Percentiles rank a stretch among this genome's conserved stretches.
phyloP scores from a whole-genome alignment of 1,140 invertebrate species.

The Magallana angulata region DNA sequence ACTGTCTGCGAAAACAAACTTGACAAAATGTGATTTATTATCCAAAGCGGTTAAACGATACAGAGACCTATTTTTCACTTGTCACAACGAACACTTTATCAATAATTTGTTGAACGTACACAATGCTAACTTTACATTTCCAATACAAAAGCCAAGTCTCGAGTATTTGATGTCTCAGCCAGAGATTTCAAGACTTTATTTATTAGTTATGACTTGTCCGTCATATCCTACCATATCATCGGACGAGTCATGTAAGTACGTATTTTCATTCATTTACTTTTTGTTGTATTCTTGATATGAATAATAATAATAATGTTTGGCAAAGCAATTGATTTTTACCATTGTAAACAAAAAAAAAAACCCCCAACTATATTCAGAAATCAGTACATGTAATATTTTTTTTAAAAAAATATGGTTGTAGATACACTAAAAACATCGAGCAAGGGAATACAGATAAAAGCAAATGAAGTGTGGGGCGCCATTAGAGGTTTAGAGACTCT shows the following conservation, averaged over 20 bases:
- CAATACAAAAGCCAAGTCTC: conserved; percentile 1
- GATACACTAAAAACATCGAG: background rate
- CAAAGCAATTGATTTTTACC: too few relatives aligned
- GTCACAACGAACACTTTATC: conserved; percentile 55
- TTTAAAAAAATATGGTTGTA: background rate
- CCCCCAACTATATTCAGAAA: too few relatives aligned
- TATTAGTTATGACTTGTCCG: conserved; percentile 51
- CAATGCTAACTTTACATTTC: conserved; percentile 34
- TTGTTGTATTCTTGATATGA: too few relatives aligned
- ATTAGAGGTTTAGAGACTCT: conserved; percentile 71
- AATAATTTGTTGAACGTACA: conserved; percentile 61
- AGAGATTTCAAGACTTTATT: conserved; percentile 41
- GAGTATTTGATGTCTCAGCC: background rate
- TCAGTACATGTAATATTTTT: background rate
- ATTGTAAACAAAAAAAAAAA: too few relatives aligned
- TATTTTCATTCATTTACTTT: background rate
- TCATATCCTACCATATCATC: conserved; percentile 50
- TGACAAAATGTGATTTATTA: conserved; percentile 80
- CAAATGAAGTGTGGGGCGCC: conserved; percentile 68
- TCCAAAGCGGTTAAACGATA: conserved; percentile 82
- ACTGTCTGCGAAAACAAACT: conserved; percentile 70
- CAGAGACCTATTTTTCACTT: conserved; percentile 75
- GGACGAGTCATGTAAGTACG: conserved; percentile 69
- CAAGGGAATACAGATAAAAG: conserved; percentile 63
- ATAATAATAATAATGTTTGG: too few relatives aligned